Base-by-base conservation (phyloP, 2,113 vertebrate species). In the Tonatia bakeri region DNA sequence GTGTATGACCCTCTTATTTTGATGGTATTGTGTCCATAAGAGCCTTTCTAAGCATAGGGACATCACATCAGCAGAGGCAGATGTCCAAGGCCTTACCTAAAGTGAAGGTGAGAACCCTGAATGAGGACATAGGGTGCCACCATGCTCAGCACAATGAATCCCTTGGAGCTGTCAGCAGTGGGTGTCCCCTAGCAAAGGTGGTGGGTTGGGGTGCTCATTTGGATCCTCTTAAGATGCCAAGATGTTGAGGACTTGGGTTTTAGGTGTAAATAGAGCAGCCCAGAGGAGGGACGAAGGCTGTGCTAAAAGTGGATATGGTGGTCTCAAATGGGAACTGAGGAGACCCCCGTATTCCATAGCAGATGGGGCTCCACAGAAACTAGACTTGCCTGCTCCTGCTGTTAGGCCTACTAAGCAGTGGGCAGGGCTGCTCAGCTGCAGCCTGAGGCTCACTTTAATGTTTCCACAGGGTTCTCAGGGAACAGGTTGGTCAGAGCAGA, bases 391-490 rank as follows among this genome's bases (percentile, higher is more conserved):
- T n/a, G 12, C 10, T 8, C 4, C 22, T 72, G 33, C 19, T 47
- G 13, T 73, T 22, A 80, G 38, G 22, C 19, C 5, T 28, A 92
- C 83, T 28, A 36, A 43, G 38, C 52, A 52, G 38, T 9, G 16
- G 7, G 11, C 26, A 45, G 43, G 5, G 31, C 15, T 59, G 52
- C 7, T 7, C 59, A 52, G 3, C 83, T 93, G 12, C 4, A 79
- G 33, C 56, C 69, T 38, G 33, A 65, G 67, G 61, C 28, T 72
- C 20, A 84, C 65, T 95, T 56, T 87, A 90, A 73, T 94, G 81
- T 40, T 28, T 45, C 43, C 70, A 77, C 33, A 13, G 4, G 19
- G 75, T 52, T 77, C 75, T 77, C 47, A 36, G 33, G 13, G 47
- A 31, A 77, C 75, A 77, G 19, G n/a, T 3, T n/a, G 75, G 22